These are phyloP conservation scores for Pandemis heparana DNA, from an alignment of 2,888 invertebrate species.

Conservation along the genomic window DNA sequence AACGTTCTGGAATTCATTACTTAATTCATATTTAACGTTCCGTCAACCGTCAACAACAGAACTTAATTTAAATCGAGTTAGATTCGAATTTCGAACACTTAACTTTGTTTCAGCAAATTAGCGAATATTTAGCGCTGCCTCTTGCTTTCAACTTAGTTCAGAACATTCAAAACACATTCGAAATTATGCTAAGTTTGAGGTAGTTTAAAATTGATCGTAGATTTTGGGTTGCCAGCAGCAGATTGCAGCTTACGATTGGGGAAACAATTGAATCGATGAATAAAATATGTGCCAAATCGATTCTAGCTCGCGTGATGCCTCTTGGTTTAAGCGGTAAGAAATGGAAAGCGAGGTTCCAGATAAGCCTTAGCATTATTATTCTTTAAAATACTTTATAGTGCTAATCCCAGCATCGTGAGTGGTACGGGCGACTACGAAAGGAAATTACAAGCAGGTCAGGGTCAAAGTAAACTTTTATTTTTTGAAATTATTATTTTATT, in stretches of 20 bases:
- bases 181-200: neutral
- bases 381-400: too few species aligned
- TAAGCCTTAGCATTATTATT: neutral
- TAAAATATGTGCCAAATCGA: constrained; percentile 26
- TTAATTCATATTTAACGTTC: neutral
- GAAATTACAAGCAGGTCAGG: too few species aligned
- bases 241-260: constrained; percentile 1
- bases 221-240: neutral
- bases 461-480: too few species aligned
- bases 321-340: neutral
- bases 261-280: constrained; percentile 19
- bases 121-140: neutral
- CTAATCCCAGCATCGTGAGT: too few species aligned
- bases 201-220: neutral
- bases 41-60: neutral
- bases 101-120: neutral
- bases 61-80: neutral
- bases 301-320: constrained; percentile 11
- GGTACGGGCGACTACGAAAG: too few species aligned
- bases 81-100: neutral
- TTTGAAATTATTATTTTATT: too few species aligned
- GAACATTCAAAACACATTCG: neutral
- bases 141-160: neutral
- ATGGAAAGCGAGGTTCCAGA: neutral
- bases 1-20: neutral